phyloP scores from a whole-genome alignment of 1,140 invertebrate species.

The Homarus americanus region DNA sequence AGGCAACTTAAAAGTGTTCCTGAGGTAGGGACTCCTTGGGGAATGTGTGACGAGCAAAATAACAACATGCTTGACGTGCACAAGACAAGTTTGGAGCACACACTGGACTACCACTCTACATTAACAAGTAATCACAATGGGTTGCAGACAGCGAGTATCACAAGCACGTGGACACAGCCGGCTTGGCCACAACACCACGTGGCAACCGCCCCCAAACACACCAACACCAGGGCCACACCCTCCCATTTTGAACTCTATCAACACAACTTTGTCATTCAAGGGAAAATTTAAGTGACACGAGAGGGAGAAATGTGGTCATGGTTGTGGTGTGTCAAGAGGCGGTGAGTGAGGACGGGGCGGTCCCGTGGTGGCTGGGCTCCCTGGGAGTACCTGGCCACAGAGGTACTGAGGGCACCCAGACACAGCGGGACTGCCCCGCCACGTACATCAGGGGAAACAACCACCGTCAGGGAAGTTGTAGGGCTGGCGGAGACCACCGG shows the following conservation, averaged over 20 bases:
- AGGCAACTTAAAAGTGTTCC: slow-evolving; percentile 12
- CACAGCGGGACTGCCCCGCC: neutral
- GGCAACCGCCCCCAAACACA: neutral
- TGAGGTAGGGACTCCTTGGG: slow-evolving; percentile 47
- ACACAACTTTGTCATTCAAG: too few relatives aligned
- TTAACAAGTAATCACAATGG: slow-evolving; percentile 52
- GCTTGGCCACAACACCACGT: slow-evolving; percentile 19
- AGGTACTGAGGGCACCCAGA: neutral
- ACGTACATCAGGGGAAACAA: slow-evolving; percentile 21
- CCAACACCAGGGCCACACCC: neutral
- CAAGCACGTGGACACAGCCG: slow-evolving; percentile 41
- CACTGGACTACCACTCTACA: slow-evolving; percentile 47
- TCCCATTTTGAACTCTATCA: too few relatives aligned
- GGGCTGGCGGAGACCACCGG: slow-evolving; percentile 12
- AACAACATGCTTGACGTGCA: slow-evolving; percentile 40
- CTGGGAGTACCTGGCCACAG: too few relatives aligned
- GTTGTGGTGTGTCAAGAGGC: neutral
- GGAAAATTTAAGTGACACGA: too few relatives aligned
- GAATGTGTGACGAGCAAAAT: slow-evolving; percentile 23
- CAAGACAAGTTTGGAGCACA: slow-evolving; percentile 22
- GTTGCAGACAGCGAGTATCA: slow-evolving; percentile 53
- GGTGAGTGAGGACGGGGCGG: slow-evolving; percentile 1
- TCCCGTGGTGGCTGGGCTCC: neutral
- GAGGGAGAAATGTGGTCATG: neutral
- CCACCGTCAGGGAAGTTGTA: slow-evolving; percentile 28